These are phyloP conservation scores for Hirtodrosophila histrioides DNA, from an alignment of 2,888 invertebrate genomes.

Conservation along the genomic window DNA sequence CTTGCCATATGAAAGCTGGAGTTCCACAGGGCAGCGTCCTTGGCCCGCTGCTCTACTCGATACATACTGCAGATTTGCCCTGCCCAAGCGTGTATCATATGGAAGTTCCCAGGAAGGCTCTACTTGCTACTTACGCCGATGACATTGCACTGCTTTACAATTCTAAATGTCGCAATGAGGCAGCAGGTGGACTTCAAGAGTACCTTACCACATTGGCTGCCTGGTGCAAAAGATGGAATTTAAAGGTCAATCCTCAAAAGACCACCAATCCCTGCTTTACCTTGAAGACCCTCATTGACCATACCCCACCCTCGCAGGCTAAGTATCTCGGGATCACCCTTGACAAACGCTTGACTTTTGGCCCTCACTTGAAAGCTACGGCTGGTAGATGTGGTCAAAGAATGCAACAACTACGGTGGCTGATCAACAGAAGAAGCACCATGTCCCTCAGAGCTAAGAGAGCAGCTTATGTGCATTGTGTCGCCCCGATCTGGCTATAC, in stretches of 20 bases:
- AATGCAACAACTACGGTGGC: constrained; percentile 1
- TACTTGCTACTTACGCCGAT: constrained; percentile 8
- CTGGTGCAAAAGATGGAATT: constrained; percentile 1
- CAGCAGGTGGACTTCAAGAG: not conserved
- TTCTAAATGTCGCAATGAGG: not conserved
- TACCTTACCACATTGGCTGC: not conserved
- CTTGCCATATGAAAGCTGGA: too few species aligned
- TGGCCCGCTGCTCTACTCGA: too few species aligned
- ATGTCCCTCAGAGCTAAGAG: not conserved
- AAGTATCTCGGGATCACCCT: constrained; percentile 14
- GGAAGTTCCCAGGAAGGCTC: not conserved
- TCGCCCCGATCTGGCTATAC: too few species aligned
- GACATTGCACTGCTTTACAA: constrained; percentile 7
- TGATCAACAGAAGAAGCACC: constrained; percentile 7
- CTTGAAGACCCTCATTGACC: not conserved
- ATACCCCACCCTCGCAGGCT: not conserved
- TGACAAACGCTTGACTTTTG: constrained; percentile 18
- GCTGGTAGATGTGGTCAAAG: not conserved
- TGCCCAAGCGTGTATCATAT: too few species aligned
- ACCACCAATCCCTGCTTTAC: not conserved
- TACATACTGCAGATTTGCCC: too few species aligned
- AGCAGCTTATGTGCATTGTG: not conserved
- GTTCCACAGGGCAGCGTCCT: too few species aligned
- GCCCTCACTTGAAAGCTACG: constrained; percentile 6
- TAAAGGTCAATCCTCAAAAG: constrained; percentile 5